Percentiles rank a stretch among this genome's conserved stretches.
phyloP scores from a whole-genome alignment of 2,113 vertebrate species.

The Centropus bengalensis region DNA sequence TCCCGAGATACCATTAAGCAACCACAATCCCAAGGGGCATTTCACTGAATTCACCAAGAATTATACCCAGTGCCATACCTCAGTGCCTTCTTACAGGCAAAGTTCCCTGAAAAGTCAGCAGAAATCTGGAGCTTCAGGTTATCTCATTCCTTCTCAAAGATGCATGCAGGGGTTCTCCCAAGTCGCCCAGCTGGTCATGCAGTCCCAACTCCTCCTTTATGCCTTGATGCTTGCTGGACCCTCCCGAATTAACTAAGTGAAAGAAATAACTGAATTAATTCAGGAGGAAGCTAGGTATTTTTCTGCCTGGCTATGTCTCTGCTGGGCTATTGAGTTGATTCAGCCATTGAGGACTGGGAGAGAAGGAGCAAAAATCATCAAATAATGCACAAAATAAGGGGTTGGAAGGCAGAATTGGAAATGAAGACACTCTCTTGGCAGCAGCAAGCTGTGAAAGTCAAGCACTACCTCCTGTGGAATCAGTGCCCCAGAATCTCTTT shows the following conservation, averaged over 20 bases:
- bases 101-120: background rate
- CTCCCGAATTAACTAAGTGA: background rate
- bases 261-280: background rate
- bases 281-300: background rate
- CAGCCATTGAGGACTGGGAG: background rate
- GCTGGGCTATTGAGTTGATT: background rate
- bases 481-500: background rate
- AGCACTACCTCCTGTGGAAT: background rate
- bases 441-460: background rate
- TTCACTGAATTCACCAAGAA: background rate
- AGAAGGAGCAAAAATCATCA: background rate
- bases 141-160: background rate
- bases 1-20: background rate
- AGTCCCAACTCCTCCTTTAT: background rate
- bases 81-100: background rate
- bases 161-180: background rate
- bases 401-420: background rate
- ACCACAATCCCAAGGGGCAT: background rate
- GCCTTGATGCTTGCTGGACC: background rate
- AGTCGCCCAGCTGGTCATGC: fast-evolving
- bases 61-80: background rate
- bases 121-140: background rate
- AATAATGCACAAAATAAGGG: background rate
- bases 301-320: background rate
- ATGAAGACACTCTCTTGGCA: background rate